These are phyloP conservation scores for Rhinopomastus cyanomelas DNA, from an alignment of 2,113 vertebrate species.

Conservation along the genomic window DNA sequence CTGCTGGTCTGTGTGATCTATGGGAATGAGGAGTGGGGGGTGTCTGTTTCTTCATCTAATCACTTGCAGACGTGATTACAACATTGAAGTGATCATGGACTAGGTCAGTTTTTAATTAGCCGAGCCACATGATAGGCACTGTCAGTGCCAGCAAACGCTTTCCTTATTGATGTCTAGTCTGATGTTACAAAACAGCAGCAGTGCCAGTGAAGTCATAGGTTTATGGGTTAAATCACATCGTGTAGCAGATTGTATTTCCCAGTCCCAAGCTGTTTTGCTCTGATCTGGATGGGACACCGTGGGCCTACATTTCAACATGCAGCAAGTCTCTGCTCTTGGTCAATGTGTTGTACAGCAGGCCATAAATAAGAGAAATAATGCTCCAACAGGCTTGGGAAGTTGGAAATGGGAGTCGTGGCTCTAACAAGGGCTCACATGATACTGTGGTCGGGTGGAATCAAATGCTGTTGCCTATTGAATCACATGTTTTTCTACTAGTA, in stretches of 20 bases:
- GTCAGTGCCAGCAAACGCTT: slow-evolving; percentile 21
- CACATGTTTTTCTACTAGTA: slow-evolving; percentile 42
- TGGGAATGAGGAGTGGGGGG: not conserved
- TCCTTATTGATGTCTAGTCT: not conserved
- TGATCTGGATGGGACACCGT: not conserved
- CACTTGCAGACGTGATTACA: slow-evolving; percentile 66
- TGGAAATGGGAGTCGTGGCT: not conserved
- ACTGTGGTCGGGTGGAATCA: not conserved
- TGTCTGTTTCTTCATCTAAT: slow-evolving; percentile 44
- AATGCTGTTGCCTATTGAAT: not conserved
- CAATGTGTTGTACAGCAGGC: not conserved
- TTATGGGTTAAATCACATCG: slow-evolving; percentile 19
- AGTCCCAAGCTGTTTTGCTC: not conserved
- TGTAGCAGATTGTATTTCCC: not conserved
- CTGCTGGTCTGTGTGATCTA: not conserved
- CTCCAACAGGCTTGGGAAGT: not conserved
- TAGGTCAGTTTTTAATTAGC: slow-evolving; percentile 65
- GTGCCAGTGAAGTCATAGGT: slow-evolving; percentile 25
- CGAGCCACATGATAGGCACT: slow-evolving; percentile 53
- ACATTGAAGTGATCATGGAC: slow-evolving; percentile 40
- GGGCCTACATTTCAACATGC: not conserved
- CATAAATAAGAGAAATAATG: not conserved
- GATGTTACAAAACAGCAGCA: slow-evolving; percentile 17
- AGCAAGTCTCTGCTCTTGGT: not conserved
- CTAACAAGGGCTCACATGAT: slow-evolving; percentile 21